Evolutionary conservation across 2,888 invertebrate species (phyloP).

Genomic region (Acleris holmiana): DNA sequence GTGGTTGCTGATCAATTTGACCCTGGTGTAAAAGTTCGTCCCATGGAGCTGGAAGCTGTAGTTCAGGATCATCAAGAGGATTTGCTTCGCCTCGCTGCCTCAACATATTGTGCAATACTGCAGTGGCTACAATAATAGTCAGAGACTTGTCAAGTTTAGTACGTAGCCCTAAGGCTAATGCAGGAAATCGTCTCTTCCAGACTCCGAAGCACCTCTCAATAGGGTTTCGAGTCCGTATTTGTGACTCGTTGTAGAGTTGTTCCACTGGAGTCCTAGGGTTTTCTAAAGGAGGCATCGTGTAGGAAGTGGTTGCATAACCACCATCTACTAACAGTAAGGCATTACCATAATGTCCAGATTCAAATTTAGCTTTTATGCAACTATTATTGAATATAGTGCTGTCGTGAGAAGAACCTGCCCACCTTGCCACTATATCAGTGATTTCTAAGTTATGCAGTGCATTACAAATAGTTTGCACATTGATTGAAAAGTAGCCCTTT

Average conservation of each 20-base stretch:
- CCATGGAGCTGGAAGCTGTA: slow-evolving; percentile 6
- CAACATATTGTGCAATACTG: slow-evolving; percentile 12
- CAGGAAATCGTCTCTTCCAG: slow-evolving; percentile 10
- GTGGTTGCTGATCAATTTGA: neutral
- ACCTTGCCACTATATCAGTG: no score
- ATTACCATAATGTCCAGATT: neutral
- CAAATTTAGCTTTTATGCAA: no score
- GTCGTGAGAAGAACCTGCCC: no score
- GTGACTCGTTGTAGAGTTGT: slow-evolving; percentile 11
- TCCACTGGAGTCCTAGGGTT: slow-evolving; percentile 6
- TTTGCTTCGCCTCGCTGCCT: slow-evolving; percentile 4
- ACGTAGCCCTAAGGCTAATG: slow-evolving; percentile 1
- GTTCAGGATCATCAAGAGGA: slow-evolving; percentile 3
- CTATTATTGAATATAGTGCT: no score
- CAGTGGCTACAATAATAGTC: slow-evolving; percentile 13
- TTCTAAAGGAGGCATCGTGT: slow-evolving; percentile 7
- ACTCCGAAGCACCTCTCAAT: slow-evolving; percentile 3
- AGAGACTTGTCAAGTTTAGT: slow-evolving; percentile 1
- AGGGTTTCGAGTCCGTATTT: slow-evolving; percentile 7
- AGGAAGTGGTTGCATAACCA: slow-evolving; percentile 4
- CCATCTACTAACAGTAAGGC: slow-evolving; percentile 5
- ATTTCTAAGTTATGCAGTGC: no score
- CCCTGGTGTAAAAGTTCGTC: no score
- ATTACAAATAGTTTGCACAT: no score
- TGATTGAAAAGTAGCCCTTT: no score